Conservation (phyloP, 37 sponge, comb jelly and placozoan species). For the Lycopodina hypogea region DNA sequence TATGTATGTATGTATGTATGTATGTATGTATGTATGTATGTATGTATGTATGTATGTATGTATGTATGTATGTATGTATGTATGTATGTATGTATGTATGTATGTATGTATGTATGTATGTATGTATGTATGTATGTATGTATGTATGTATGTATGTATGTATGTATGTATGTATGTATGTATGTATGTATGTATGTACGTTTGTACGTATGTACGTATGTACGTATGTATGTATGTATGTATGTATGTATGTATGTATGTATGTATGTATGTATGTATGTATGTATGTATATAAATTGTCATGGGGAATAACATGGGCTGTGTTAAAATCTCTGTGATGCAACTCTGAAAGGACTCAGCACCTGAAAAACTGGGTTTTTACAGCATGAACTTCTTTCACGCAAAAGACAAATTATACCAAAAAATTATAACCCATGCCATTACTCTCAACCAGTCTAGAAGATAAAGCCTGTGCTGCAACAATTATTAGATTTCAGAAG, state of each 20-base stretch:
- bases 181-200: conserved; percentile 12
- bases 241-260: conserved; percentile 6
- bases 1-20: not conserved
- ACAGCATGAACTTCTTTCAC: too few species aligned
- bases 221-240: not conserved
- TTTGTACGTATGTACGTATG: conserved; percentile 6
- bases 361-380: too few species aligned
- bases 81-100: not conserved
- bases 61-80: not conserved
- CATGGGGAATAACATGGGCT: too few species aligned
- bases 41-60: not conserved
- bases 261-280: conserved; percentile 3
- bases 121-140: conserved; percentile 6
- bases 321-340: too few species aligned
- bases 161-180: conserved; percentile 41
- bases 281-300: not conserved
- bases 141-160: conserved; percentile 40
- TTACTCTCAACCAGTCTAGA: too few species aligned
- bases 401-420: too few species aligned
- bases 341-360: too few species aligned
- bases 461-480: too few species aligned
- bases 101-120: not conserved
- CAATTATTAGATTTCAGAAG: too few species aligned
- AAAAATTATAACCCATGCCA: too few species aligned
- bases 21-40: not conserved